These are phyloP conservation scores for Equus przewalskii DNA, from an alignment of 2,113 vertebrate genomes.

Conservation along the genomic window DNA sequence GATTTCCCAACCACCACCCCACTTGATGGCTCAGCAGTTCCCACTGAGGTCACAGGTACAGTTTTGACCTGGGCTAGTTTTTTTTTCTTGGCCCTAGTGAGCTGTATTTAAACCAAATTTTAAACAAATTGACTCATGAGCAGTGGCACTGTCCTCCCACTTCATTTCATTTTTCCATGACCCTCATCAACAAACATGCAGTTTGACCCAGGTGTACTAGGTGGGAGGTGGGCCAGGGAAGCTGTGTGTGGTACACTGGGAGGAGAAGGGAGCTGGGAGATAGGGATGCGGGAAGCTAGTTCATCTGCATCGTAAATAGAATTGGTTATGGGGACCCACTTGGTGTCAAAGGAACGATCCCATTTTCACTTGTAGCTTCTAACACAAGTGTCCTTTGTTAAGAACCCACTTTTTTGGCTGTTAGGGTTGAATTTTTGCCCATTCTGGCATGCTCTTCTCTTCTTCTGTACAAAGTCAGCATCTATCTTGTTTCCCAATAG, in stretches of 20 bases:
- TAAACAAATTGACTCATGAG: neutral
- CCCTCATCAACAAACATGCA: neutral
- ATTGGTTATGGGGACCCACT: neutral
- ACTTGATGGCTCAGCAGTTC: neutral
- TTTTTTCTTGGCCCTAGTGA: neutral
- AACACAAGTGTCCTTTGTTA: neutral
- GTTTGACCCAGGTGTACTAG: neutral
- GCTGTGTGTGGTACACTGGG: neutral
- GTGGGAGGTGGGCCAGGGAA: neutral
- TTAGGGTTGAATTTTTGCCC: neutral
- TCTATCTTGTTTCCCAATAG: neutral
- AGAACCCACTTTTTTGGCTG: neutral
- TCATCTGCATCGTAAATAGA: neutral
- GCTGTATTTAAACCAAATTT: neutral
- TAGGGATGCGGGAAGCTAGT: neutral
- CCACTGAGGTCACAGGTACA: neutral
- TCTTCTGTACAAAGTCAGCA: neutral
- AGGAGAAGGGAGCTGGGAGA: neutral
- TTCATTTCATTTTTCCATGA: neutral
- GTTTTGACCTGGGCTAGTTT: neutral
- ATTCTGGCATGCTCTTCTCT: neutral
- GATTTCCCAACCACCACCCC: neutral
- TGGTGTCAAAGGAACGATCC: neutral
- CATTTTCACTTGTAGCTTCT: constrained; percentile 23
- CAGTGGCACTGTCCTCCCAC: neutral